Conservation (phyloP, 2,888 invertebrate species). For the Neocrepidodera transversa region DNA sequence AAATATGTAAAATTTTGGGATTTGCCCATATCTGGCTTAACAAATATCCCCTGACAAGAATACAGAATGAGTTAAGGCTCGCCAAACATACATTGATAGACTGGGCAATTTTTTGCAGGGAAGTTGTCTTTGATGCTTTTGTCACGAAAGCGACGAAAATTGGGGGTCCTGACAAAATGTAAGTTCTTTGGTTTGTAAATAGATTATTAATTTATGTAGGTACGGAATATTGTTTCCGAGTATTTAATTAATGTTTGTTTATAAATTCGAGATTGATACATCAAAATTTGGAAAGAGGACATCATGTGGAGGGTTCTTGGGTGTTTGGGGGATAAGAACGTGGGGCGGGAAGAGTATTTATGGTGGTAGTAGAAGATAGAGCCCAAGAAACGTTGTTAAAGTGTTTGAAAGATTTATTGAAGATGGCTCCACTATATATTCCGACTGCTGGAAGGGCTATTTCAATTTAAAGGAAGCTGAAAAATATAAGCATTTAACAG, state of each 20-base stretch:
- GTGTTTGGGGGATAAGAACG: neutral
- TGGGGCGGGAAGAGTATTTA: neutral
- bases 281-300: neutral
- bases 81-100: neutral
- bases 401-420: neutral
- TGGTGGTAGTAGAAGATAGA: neutral
- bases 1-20: neutral
- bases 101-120: neutral
- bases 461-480: too few species aligned
- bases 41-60: neutral
- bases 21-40: neutral
- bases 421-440: too few species aligned
- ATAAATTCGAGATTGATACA: neutral
- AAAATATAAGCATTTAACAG: neutral
- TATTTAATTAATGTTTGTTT: too few species aligned
- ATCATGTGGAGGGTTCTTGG: neutral
- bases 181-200: neutral
- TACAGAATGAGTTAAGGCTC: too few species aligned
- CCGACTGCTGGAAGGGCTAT: too few species aligned
- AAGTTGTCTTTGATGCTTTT: neutral
- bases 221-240: too few species aligned
- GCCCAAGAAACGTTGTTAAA: neutral
- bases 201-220: neutral
- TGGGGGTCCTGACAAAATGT: neutral
- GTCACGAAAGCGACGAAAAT: neutral